These are phyloP conservation scores for Turnix velox DNA, from an alignment of 2,113 vertebrate species.

Conservation along the genomic window DNA sequence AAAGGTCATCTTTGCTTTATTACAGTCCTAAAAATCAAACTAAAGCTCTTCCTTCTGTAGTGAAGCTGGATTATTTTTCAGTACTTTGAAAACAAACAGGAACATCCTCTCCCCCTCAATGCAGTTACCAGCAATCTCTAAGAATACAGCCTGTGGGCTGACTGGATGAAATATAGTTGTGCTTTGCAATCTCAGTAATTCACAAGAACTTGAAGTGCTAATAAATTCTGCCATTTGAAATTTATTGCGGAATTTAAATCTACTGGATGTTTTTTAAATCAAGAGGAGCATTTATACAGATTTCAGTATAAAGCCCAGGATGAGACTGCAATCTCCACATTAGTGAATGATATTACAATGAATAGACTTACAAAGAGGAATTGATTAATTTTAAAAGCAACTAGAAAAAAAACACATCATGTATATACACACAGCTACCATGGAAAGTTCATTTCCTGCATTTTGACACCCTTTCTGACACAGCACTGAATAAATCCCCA, in stretches of 20 bases:
- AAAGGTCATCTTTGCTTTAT: not conserved
- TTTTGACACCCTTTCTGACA: conserved; percentile 22
- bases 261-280: conserved; percentile 4
- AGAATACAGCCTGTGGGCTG: not conserved
- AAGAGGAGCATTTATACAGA: not conserved
- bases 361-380: not conserved
- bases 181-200: not conserved
- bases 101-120: not conserved
- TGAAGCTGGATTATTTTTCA: not conserved
- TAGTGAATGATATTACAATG: not conserved
- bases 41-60: not conserved
- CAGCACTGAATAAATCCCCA: not conserved
- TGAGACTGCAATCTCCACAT: not conserved
- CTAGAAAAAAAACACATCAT: not conserved
- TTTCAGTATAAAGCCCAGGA: not conserved
- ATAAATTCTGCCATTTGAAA: conserved; percentile 21
- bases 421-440: not conserved
- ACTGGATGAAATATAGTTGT: not conserved
- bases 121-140: not conserved
- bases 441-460: not conserved
- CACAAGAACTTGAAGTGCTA: not conserved
- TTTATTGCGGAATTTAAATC: conserved; percentile 24
- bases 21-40: not conserved
- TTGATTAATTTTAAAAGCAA: conserved; percentile 9
- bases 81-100: not conserved